phyloP scores from a whole-genome alignment of 2,113 vertebrate species.

The Synodontis membranacea region DNA sequence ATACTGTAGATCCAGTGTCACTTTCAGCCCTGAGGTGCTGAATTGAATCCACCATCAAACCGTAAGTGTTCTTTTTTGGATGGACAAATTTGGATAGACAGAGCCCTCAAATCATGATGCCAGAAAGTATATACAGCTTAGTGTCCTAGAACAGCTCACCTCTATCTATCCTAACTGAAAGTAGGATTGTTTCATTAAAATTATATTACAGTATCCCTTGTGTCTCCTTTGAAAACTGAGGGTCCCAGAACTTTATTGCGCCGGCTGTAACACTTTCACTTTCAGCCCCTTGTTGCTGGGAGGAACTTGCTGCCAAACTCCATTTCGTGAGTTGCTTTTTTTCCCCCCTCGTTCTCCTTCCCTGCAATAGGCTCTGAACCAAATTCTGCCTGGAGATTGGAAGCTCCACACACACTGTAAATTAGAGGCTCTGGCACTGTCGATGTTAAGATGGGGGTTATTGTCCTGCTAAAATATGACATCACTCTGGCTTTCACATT shows the following conservation, averaged over 20 bases:
- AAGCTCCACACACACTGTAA: slow-evolving; percentile 50
- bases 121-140: not conserved
- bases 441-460: slow-evolving; percentile 54
- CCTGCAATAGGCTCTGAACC: slow-evolving; percentile 42
- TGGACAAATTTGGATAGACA: not conserved
- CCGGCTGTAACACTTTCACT: slow-evolving; percentile 34
- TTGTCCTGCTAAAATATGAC: slow-evolving; percentile 59
- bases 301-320: slow-evolving; percentile 34
- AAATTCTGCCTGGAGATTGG: slow-evolving; percentile 56
- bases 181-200: slow-evolving; percentile 32
- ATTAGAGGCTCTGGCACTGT: slow-evolving; percentile 53
- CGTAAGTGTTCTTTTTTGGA: not conserved
- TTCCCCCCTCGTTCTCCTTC: slow-evolving; percentile 11
- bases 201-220: slow-evolving; percentile 25
- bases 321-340: slow-evolving; percentile 35
- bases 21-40: not conserved
- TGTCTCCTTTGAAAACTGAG: slow-evolving; percentile 25
- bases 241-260: slow-evolving; percentile 30
- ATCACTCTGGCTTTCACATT: slow-evolving; percentile 54
- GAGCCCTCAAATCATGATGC: not conserved
- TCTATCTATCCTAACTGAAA: slow-evolving; percentile 10
- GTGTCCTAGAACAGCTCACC: slow-evolving; percentile 18
- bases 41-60: not conserved
- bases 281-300: slow-evolving; percentile 36
- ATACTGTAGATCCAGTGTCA: not conserved